Evolutionary conservation across 2,888 invertebrate genomes (phyloP), one percentile per base, ranked within the genome.

Genomic region (Limulus polyphemus): DNA sequence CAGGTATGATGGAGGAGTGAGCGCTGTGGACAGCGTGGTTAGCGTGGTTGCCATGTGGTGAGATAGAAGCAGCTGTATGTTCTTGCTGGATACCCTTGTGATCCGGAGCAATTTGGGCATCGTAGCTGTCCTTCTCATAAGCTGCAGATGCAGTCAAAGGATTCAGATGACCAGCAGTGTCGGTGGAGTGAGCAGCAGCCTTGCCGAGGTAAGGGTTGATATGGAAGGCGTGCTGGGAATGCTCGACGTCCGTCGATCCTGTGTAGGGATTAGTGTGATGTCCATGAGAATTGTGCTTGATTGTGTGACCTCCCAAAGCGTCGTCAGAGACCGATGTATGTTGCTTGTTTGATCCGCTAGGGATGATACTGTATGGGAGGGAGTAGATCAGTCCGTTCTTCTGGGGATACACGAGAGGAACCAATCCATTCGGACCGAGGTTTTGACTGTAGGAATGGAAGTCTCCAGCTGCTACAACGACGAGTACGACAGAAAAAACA

Each of bases 191-290:
- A 47, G 64, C 67, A 13, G 64, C 64, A 51, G 67, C 67, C 12
- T 63, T 51, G 10, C 67, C 67, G 3, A 63, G 52, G 58, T 58
- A 67, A 16, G 67, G 67, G 50, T 67, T 67, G 54, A 67, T 67
- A 58, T 67, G 67, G 54, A 67, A 67, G 12, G 62, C 62, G 16
- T 67, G 63, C 12, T 63, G 51, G 16, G 62, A 60, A 13, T 61
- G 63, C 50, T 65, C 61, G 47, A 67, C 59, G 16, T 61, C 67
- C 12, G 63, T 62, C 13, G 61, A 61, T 56, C 67, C 67, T 3
- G 63, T 52, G 49, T 63, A 59, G n/a, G 67, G 67, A 14, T 67
- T 65, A 10, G 60, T 58, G 48, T 63, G 61, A 54, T 59, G 58
- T 54, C 64, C 62, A 49, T 65, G 67, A 0, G 67, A 62, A 11